Conservation (phyloP, 2,888 invertebrate genomes). For the Pilophorus perplexus region DNA sequence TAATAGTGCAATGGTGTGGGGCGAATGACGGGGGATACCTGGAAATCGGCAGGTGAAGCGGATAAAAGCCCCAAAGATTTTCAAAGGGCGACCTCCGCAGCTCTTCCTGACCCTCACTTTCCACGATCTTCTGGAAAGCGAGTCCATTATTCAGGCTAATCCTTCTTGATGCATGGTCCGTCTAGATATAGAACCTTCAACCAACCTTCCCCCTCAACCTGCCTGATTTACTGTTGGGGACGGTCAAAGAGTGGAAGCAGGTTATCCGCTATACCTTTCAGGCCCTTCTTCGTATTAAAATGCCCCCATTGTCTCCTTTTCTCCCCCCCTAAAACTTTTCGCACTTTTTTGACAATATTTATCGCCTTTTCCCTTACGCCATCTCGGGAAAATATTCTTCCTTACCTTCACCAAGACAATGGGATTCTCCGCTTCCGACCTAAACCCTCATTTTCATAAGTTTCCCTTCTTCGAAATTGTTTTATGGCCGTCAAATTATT, state of each 20-base stretch:
- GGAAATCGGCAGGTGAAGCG: no score
- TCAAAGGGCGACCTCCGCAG: slow-evolving; percentile 14
- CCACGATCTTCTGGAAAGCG: slow-evolving; percentile 21
- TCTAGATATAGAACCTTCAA: slow-evolving; percentile 36
- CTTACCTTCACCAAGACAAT: slow-evolving; percentile 35
- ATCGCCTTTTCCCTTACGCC: slow-evolving; percentile 35
- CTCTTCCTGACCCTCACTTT: not conserved
- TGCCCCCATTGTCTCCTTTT: slow-evolving; percentile 33
- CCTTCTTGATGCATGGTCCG: slow-evolving; percentile 46
- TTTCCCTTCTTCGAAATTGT: slow-evolving; percentile 34
- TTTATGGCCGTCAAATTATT: slow-evolving; percentile 36
- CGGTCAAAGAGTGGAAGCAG: slow-evolving; percentile 2
- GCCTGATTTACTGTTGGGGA: slow-evolving; percentile 41
- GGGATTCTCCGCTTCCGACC: slow-evolving; percentile 34
- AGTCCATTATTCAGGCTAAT: slow-evolving; percentile 46
- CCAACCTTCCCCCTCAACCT: not conserved
- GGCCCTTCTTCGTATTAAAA: slow-evolving; percentile 42
- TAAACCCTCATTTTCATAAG: slow-evolving; percentile 20
- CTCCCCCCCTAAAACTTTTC: slow-evolving; percentile 16
- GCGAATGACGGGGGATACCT: no score
- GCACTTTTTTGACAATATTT: slow-evolving; percentile 37
- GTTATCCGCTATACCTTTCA: slow-evolving; percentile 15
- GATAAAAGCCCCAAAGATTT: slow-evolving; percentile 23
- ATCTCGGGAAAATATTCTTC: slow-evolving; percentile 40
- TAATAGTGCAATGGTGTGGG: no score